Conservation (phyloP, 2,797 vertebrate species). For the Coreius guichenoti region DNA sequence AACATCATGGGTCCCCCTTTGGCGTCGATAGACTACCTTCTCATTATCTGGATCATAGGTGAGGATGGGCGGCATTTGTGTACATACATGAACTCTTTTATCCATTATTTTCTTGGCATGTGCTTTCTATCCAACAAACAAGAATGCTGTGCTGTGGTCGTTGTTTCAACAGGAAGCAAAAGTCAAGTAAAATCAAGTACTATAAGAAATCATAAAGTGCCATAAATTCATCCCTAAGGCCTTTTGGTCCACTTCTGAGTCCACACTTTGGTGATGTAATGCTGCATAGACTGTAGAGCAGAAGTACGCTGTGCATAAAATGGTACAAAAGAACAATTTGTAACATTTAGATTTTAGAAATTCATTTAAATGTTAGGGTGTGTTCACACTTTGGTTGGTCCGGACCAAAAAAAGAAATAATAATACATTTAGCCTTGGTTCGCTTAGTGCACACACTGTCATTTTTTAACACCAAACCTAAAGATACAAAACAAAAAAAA, state of each 20-base stretch:
- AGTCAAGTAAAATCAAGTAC: not conserved
- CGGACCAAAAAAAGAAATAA: too few species aligned
- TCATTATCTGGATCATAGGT: slow-evolving; percentile 98
- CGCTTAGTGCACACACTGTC: too few species aligned
- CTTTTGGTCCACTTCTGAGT: not conserved
- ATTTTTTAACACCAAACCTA: too few species aligned
- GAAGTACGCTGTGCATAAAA: not conserved
- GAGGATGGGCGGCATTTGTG: slow-evolving; percentile 59
- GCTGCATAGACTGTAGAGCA: not conserved
- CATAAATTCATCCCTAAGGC: not conserved
- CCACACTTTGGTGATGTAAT: not conserved
- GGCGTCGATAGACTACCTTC: slow-evolving; percentile 94
- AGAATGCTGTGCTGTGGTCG: not conserved
- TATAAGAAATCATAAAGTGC: not conserved
- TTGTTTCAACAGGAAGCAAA: not conserved
- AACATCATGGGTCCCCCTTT: slow-evolving; percentile 94
- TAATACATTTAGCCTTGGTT: too few species aligned
- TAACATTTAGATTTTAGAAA: not conserved
- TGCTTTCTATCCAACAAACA: not conserved
- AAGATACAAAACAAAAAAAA: too few species aligned
- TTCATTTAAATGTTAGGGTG: not conserved
- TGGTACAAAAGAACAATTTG: not conserved
- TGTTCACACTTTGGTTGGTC: too few species aligned
- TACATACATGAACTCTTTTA: not conserved
- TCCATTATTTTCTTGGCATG: not conserved